Evolutionary conservation across 1,140 invertebrate species (phyloP).

Genomic region (Drosophila chauvacae): DNA sequence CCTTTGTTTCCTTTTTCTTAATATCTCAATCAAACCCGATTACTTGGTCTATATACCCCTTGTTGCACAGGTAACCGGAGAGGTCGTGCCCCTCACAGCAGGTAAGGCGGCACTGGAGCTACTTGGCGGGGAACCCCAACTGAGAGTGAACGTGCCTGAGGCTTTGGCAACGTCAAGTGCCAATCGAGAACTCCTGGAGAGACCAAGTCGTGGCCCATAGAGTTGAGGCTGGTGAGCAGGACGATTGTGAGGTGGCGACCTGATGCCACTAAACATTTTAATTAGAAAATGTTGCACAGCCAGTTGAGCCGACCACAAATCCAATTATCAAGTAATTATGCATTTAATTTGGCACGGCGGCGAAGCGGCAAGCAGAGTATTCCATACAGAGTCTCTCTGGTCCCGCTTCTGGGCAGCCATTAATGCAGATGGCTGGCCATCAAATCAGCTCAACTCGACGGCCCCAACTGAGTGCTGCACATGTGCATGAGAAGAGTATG

Average conservation of each 20-base stretch:
- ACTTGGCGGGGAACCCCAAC: conserved; percentile 48
- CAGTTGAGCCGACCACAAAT: conserved; percentile 78
- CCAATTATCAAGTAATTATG: conserved; percentile 82
- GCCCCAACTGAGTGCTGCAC: conserved; percentile 17
- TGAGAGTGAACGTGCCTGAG: conserved; percentile 53
- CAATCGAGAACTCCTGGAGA: conserved; percentile 49
- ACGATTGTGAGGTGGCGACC: conserved; percentile 18
- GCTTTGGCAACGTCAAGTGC: conserved; percentile 52
- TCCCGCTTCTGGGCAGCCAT: conserved; percentile 29
- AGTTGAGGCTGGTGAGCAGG: conserved; percentile 14
- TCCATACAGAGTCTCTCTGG: neutral
- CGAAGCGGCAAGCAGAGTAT: conserved; percentile 29
- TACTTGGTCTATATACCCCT: neutral
- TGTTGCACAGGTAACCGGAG: conserved; percentile 1
- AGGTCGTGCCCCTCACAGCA: conserved; percentile 25
- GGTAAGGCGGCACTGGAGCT: conserved; percentile 24
- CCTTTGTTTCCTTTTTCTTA: neutral
- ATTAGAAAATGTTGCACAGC: conserved; percentile 76
- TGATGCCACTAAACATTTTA: conserved; percentile 75
- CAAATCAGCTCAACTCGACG: conserved; percentile 54
- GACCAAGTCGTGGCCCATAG: conserved; percentile 1
- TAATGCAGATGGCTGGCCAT: conserved; percentile 51
- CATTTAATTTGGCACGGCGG: conserved; percentile 72
- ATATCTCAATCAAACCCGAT: neutral
- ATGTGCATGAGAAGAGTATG: neutral